These are phyloP conservation scores for Acanthurus lineatus DNA, from an alignment of 2,797 vertebrate species.

Conservation along the genomic window DNA sequence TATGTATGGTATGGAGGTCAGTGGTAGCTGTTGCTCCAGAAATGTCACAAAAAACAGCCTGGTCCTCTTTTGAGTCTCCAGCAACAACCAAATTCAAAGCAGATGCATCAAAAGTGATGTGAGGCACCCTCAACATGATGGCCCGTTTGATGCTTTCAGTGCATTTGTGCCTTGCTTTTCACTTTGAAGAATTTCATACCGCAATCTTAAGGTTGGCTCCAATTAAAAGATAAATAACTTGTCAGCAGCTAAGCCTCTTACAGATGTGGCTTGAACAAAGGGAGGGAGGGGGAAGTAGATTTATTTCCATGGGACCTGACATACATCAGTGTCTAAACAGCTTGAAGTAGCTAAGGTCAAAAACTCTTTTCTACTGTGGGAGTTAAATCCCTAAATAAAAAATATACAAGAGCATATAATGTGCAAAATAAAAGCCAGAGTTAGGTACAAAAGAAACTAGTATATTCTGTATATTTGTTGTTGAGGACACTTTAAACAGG, in stretches of 20 bases:
- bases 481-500: constrained; percentile 26
- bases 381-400: constrained; percentile 15
- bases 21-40: constrained; percentile 46
- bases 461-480: neutral
- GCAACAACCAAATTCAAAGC: constrained; percentile 57
- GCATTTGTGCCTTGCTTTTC: constrained; percentile 44
- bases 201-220: constrained; percentile 27
- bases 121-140: constrained; percentile 43
- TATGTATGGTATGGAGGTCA: constrained; percentile 10
- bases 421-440: constrained; percentile 9
- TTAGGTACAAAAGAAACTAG: constrained; percentile 27
- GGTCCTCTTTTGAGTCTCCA: constrained; percentile 43
- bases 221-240: constrained; percentile 25
- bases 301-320: constrained; percentile 15
- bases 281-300: constrained; percentile 27
- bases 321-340: constrained; percentile 5
- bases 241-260: constrained; percentile 8
- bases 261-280: neutral
- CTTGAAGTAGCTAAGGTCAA: constrained; percentile 22
- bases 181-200: constrained; percentile 24
- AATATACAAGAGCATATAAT: neutral
- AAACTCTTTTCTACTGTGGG: constrained; percentile 13
- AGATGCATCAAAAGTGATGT: constrained; percentile 46
- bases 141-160: constrained; percentile 43
- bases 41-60: constrained; percentile 29